These are phyloP conservation scores for Eidolon dupreanum DNA, from an alignment of 2,797 vertebrate genomes.

Conservation along the genomic window DNA sequence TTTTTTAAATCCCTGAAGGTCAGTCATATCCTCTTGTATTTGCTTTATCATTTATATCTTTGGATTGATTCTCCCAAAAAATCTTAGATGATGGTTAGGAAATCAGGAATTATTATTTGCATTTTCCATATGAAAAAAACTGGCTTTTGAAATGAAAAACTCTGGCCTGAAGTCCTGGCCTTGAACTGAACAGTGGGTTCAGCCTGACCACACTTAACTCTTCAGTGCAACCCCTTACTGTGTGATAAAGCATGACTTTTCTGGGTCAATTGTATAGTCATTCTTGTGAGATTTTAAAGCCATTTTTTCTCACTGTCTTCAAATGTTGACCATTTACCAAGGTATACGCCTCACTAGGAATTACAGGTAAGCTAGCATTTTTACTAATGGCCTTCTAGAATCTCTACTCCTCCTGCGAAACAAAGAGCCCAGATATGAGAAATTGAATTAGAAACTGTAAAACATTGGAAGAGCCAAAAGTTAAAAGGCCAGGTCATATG, in stretches of 20 bases:
- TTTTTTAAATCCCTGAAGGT: background rate
- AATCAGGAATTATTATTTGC: background rate
- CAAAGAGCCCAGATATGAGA: background rate
- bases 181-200: too few relatives aligned
- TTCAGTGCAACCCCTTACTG: background rate
- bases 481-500: background rate
- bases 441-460: background rate
- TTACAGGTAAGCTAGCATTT: background rate
- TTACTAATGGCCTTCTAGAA: background rate
- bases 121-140: background rate
- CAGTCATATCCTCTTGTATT: background rate
- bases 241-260: rapidly evolving
- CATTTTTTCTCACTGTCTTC: background rate
- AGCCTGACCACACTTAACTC: background rate
- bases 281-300: background rate
- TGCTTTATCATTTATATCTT: background rate
- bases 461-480: background rate
- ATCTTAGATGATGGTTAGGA: background rate
- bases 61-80: background rate
- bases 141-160: background rate
- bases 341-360: background rate
- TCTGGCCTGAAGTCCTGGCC: background rate
- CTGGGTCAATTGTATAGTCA: background rate
- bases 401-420: background rate
- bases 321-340: background rate